Evolutionary conservation across 2,113 vertebrate genomes (phyloP), one percentile per base, ranked within the genome.

Genomic region (Equus przewalskii): DNA sequence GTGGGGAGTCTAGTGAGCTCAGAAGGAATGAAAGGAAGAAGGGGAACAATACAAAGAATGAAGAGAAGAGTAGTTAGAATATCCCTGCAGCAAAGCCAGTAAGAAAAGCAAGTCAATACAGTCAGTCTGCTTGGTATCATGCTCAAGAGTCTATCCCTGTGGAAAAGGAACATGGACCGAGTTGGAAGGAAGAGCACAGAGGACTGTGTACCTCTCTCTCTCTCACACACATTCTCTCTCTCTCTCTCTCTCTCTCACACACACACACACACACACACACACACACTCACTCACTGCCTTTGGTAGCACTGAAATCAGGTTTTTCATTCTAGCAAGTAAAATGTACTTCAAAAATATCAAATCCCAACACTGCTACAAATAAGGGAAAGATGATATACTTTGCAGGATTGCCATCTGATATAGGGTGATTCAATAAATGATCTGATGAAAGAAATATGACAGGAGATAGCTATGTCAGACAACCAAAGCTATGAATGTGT

Each of bases 351-450:
- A 97, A 97, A 98, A 94, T 95, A 80, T 89, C 12, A 94, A 92
- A 92, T 81, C 86, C 89, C 91, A 97, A 97, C 70, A 87, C 64
- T 97, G 7, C 60, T 96, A 91, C 89, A 98, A 98, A 98, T 92
- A 97, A 97, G 69, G 46, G 12, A 98, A 97, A 97, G 70, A 93
- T 79, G 97, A 98, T 95, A 98, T 96, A 98, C 96, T 98, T 98
- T 98, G 96, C 97, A 98, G 98, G 98, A 98, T 97, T 98, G 99
- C 98, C 99, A 99, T 99, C 99, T 99, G 99, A 98, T 99, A 98
- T 96, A 98, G 97, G 98, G 97, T 99, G 98, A 99, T 99, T 98
- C 99, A 99, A 99, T 98, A 99, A 99, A 98, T 98, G 97, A 99
- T 99, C 93, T 99, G 97, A 99, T 98, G 81, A 98, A 97, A 98